A percentile compares a stretch with the other conserved stretches of the same genome.
These are phyloP conservation scores for Drosophila barbarae DNA, from an alignment of 2,888 invertebrate genomes.

Conservation along the genomic window DNA sequence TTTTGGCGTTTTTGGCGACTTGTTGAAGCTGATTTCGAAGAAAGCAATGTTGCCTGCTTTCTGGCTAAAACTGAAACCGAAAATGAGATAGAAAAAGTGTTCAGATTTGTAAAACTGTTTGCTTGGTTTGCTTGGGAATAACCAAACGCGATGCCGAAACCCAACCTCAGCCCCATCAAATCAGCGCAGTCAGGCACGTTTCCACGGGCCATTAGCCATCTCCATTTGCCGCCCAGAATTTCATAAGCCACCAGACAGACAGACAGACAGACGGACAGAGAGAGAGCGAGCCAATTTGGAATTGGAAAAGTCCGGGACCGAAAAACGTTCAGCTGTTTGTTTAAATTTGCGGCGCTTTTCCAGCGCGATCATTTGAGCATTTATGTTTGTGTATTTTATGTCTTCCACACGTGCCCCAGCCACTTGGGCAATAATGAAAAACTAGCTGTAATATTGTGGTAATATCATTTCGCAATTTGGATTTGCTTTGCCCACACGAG, in stretches of 20 bases:
- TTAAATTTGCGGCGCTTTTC: constrained; percentile 28
- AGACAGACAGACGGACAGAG: not conserved
- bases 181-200: constrained; percentile 42
- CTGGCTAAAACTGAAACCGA: not conserved
- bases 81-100: not conserved
- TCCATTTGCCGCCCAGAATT: constrained; percentile 11
- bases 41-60: not conserved
- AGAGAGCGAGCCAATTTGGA: constrained; percentile 17
- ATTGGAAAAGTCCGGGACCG: constrained; percentile 3
- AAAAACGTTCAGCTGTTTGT: constrained; percentile 41
- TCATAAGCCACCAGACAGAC: not conserved
- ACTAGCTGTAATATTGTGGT: constrained; percentile 51
- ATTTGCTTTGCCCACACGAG: constrained; percentile 29
- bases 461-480: constrained; percentile 60
- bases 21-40: constrained; percentile 24
- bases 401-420: constrained; percentile 40
- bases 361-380: constrained; percentile 47
- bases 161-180: constrained; percentile 16
- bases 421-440: constrained; percentile 40
- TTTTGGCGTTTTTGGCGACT: constrained; percentile 20
- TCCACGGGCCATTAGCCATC: constrained; percentile 46
- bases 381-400: constrained; percentile 44
- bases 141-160: not conserved
- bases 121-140: constrained; percentile 24
- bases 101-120: constrained; percentile 20